Conservation (phyloP, 2,888 invertebrate species). For the Pecten maximus region DNA sequence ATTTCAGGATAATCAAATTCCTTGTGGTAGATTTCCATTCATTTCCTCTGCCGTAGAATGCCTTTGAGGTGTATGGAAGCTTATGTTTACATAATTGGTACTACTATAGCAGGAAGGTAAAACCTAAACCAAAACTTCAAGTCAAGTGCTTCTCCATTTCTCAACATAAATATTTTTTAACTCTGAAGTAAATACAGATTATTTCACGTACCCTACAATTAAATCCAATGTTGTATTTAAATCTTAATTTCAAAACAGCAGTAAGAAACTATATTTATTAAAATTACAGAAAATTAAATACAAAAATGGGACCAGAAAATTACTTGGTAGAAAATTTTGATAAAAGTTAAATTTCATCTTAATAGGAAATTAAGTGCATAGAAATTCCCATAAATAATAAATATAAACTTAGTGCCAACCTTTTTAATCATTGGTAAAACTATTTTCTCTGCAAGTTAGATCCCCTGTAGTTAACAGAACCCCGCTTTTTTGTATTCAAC, state of each 20-base stretch:
- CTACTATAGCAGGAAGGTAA: not conserved
- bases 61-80: not conserved
- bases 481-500: not conserved
- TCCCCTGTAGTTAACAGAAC: not conserved
- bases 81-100: slow-evolving; percentile 24
- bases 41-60: not conserved
- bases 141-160: slow-evolving; percentile 12
- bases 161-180: not conserved
- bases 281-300: slow-evolving; percentile 6
- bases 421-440: not conserved
- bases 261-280: not conserved
- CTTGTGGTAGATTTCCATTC: not conserved
- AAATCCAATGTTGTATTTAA: slow-evolving; percentile 15
- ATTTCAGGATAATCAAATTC: slow-evolving; percentile 17
- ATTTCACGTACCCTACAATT: not conserved
- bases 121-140: not conserved
- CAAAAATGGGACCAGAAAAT: not conserved
- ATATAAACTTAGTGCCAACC: not conserved
- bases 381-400: not conserved
- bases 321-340: slow-evolving; percentile 22
- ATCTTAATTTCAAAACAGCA: not conserved
- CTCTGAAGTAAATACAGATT: not conserved
- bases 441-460: not conserved
- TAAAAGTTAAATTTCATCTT: slow-evolving; percentile 23
- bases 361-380: not conserved